Conservation (phyloP, 1,140 invertebrate genomes). For the Drosophila mayri region DNA sequence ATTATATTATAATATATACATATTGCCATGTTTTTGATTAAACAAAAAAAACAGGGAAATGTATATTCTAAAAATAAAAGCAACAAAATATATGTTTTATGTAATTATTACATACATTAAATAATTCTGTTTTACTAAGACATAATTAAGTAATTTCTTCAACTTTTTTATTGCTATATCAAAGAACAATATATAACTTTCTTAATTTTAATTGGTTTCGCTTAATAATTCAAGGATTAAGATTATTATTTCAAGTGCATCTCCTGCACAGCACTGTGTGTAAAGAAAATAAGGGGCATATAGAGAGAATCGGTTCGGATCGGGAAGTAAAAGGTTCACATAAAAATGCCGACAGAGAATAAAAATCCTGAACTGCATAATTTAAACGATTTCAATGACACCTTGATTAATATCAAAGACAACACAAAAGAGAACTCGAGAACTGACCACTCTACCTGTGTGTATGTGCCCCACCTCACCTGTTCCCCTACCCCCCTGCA, state of each 20-base stretch:
- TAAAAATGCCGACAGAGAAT: constrained; percentile 70
- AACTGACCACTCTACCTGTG: constrained; percentile 46
- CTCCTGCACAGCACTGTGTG: background rate
- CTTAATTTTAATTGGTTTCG: background rate
- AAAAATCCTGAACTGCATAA: constrained; percentile 75
- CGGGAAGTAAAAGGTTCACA: constrained; percentile 59
- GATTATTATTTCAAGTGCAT: constrained; percentile 14
- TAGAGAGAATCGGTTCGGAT: background rate
- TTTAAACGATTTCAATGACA: constrained; percentile 85
- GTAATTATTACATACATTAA: background rate
- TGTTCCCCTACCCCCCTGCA: constrained; percentile 17
- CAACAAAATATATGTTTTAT: background rate
- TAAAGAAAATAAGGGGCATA: background rate
- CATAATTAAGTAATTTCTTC: background rate
- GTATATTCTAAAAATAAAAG: background rate
- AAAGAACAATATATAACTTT: too few relatives aligned
- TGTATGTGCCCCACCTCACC: constrained; percentile 5
- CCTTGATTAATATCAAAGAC: constrained; percentile 84
- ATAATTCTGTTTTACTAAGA: background rate
- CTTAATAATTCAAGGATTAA: background rate
- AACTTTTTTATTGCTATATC: background rate
- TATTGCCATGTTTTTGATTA: background rate
- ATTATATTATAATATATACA: background rate
- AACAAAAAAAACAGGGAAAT: background rate
- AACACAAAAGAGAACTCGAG: constrained; percentile 51